These are phyloP conservation scores for Gallinago stenura DNA, from an alignment of 2,797 vertebrate species.

Conservation along the genomic window DNA sequence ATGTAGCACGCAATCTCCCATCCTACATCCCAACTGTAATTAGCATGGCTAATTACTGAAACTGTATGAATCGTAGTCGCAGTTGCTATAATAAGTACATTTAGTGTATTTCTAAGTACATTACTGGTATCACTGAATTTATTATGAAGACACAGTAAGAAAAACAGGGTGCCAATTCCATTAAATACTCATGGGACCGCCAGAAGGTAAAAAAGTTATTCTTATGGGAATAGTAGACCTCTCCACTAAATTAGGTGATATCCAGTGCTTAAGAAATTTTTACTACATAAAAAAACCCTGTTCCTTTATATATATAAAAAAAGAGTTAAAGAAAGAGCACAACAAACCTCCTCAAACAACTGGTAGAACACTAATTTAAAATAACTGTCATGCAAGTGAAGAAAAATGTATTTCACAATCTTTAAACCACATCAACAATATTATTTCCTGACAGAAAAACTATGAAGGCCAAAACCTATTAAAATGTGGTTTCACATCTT, in stretches of 20 bases:
- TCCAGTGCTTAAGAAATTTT: not conserved
- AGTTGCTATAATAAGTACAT: constrained; percentile 57
- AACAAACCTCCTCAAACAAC: not conserved
- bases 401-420: not conserved
- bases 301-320: not conserved
- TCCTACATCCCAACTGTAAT: constrained; percentile 71
- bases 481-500: not conserved
- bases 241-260: not conserved
- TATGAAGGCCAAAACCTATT: not conserved
- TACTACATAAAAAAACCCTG: not conserved
- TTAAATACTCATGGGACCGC: not conserved
- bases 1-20: constrained; percentile 54
- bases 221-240: not conserved
- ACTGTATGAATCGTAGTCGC: constrained; percentile 46
- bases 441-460: not conserved
- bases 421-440: not conserved
- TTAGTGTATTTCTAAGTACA: constrained; percentile 31
- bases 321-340: not conserved
- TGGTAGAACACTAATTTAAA: not conserved
- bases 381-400: not conserved
- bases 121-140: constrained; percentile 47
- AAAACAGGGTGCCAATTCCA: not conserved
- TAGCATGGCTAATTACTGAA: constrained; percentile 72
- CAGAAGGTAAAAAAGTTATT: not conserved
- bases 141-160: not conserved